Evolutionary conservation across 2,888 invertebrate species (phyloP).

Genomic region (Patella caerulea): DNA sequence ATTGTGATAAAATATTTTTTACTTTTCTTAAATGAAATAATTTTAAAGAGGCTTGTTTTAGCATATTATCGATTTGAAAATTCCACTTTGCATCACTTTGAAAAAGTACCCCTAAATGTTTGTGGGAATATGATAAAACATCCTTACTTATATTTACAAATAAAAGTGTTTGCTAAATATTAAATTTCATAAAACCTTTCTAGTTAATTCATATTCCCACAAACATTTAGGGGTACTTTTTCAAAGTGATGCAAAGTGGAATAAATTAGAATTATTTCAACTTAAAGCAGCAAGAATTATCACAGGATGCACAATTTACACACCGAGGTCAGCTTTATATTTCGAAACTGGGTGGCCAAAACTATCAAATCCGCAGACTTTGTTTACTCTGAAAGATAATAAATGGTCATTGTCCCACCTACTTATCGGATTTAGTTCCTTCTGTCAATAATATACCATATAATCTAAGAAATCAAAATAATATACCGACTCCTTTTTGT

Average conservation of each 20-base stretch:
- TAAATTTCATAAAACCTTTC: background rate
- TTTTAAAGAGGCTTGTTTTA: no score
- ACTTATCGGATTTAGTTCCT: background rate
- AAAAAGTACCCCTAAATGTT: no score
- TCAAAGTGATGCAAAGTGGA: background rate
- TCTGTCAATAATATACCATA: no score
- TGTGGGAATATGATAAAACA: no score
- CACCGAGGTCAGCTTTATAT: background rate
- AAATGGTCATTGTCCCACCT: background rate
- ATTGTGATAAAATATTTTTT: no score
- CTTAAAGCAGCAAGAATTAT: background rate
- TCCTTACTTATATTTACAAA: background rate
- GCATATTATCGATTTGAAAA: no score
- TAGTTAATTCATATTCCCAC: background rate
- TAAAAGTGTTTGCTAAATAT: background rate
- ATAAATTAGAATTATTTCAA: background rate
- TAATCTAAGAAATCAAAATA: no score
- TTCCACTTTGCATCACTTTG: no score
- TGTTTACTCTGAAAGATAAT: background rate
- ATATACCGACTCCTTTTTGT: no score
- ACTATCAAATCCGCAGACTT: background rate
- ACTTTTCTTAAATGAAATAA: no score
- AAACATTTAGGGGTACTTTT: background rate
- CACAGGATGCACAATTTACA: background rate
- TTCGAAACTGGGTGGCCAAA: background rate